phyloP scores from a whole-genome alignment of 1,140 invertebrate genomes.

The Globodera rostochiensis region DNA sequence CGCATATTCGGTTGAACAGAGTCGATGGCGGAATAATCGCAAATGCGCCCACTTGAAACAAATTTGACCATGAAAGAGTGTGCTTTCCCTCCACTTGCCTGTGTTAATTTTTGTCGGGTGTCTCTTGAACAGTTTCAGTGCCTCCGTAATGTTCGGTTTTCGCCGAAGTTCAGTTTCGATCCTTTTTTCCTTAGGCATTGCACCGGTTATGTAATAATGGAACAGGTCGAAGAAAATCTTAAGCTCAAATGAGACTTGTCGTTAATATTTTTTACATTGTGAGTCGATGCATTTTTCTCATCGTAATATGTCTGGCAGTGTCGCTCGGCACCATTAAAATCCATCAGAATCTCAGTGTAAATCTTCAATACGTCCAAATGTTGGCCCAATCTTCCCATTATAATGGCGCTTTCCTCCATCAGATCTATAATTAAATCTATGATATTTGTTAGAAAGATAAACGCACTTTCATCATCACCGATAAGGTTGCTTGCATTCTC shows the following conservation, averaged over 20 bases:
- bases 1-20: conserved; percentile 34
- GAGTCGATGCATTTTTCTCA: conserved; percentile 36
- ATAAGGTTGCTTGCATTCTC: conserved; percentile 13
- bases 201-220: conserved; percentile 41
- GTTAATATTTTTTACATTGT: conserved; percentile 25
- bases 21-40: conserved; percentile 40
- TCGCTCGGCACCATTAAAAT: conserved; percentile 77
- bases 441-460: neutral
- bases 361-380: conserved; percentile 89
- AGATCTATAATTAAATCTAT: conserved; percentile 66
- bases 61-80: neutral
- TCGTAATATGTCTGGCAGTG: conserved; percentile 47
- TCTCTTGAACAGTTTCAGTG: conserved; percentile 42
- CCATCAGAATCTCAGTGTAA: conserved; percentile 80
- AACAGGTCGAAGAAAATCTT: conserved; percentile 51
- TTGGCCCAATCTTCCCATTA: conserved; percentile 81
- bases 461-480: conserved; percentile 13
- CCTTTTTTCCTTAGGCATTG: conserved; percentile 24
- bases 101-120: conserved; percentile 46
- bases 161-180: conserved; percentile 16
- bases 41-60: conserved; percentile 40
- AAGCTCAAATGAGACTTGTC: conserved; percentile 24
- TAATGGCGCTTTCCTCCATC: conserved; percentile 87
- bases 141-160: conserved; percentile 45
- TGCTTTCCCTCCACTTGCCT: conserved; percentile 11